Base-by-base conservation (phyloP, 2,888 invertebrate species). In the Linyphia triangularis region DNA sequence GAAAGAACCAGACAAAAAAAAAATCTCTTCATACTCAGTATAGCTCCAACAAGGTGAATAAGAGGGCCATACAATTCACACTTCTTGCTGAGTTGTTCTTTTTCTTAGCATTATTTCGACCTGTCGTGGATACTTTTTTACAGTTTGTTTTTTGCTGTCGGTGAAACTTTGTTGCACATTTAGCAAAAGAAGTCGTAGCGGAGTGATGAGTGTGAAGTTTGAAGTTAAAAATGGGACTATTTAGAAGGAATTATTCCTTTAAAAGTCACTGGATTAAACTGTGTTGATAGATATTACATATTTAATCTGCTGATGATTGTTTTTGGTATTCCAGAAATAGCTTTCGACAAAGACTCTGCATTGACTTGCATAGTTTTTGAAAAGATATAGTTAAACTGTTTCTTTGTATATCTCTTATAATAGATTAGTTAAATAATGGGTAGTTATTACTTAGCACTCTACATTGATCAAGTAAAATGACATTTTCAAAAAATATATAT, bases 161-260 rank as follows among this genome's bases (percentile, higher is more conserved):
- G 28, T 22, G 26, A 26, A 65, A 69, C 10, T 69, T 69, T 69
- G 33, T 69, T 69, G 69, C 69, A 33, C 37, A 30, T 30, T 28
- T 19, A 37, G 69, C 69, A 69, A 33, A 69, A 69, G 69, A 69
- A 69, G 33, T 63, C 10, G n/a, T 19, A 22, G 30, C 13, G 61
- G 69, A n/a, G 69, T 22, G 24, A 9, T 4, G 33, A 9, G 9
- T 33, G 33, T 33, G 9, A 9, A 33, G 5, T 51, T 51, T 51
- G 51, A 51, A n/a, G n/a, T n/a, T n/a, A n/a, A n/a, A n/a, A n/a
- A n/a, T 51, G 51, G 51, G 51, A n/a, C 13, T 13, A 51, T 51
- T 9, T 13, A 9, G 33, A 9, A 33, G 4, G 33, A 6, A 6
- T 33, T 4, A 33, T 33, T 4, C 4, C 51, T 51, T 51, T 13